Evolutionary conservation across 2,113 vertebrate genomes (phyloP), one percentile per base, ranked within the genome.

Genomic region (Nesogale talazaci): DNA sequence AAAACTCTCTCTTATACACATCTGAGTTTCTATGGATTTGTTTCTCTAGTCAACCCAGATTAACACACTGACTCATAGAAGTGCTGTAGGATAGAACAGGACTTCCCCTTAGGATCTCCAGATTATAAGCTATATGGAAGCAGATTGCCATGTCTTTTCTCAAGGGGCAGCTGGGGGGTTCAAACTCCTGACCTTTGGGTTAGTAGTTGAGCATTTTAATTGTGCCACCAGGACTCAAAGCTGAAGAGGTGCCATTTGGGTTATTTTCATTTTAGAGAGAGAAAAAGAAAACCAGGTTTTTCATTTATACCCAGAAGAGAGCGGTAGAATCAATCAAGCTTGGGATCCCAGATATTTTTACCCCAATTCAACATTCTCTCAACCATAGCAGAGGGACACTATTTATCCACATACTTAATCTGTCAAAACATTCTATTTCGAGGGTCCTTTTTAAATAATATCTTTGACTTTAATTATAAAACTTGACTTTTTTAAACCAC

Each of bases 341-440:
- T 86, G 57, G 74, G 42, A 42, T 42, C 23, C 12, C 25, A 76
- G 27, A 42, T 75, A 29, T 94, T 65, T 87, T 75, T 74, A 61
- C 6, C 17, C 23, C 83, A 79, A 78, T 57, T 34, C 36, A 72
- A 27, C 29, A 80, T 74, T 86, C 59, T 83, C 95, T 81, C 31
- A 67, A 27, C 19, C 38, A 52, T 12, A 52, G 46, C 46, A 52
- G 46, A 52, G 36, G 23, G 0, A 81, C 96, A 96, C 96, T 97
- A 96, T 72, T 94, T 97, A 97, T 92, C 46, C 96, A 72, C 96
- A 89, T 97, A 95, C 95, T 16, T n/a, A 96, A 95, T 94, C 95
- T 96, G 92, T 94, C 92, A 97, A 97, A 94, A 52, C 94, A 96
- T 97, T 96, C 96, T 95, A 84, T 89, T 93, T 72, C 86, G 36